Evolutionary conservation across 2,113 vertebrate genomes (phyloP).

Genomic region (Madoqua kirkii): DNA sequence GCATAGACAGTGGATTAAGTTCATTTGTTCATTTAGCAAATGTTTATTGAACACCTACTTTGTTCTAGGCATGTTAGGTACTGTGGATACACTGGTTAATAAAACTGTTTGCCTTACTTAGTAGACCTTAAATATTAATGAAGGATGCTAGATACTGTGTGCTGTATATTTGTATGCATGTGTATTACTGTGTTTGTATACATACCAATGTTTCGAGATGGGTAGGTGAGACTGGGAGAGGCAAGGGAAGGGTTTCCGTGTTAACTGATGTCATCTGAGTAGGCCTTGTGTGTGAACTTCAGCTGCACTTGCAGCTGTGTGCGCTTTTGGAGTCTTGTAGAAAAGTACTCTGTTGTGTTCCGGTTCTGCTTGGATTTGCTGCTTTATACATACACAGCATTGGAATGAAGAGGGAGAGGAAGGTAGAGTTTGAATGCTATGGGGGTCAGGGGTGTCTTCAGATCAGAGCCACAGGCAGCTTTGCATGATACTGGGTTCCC

Average conservation of each 20-base stretch:
- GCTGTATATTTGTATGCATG: neutral
- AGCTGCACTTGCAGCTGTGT: constrained; percentile 31
- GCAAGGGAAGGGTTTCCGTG: neutral
- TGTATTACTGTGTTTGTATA: neutral
- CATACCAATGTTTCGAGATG: neutral
- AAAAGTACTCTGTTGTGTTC: constrained; percentile 25
- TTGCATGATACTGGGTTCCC: neutral
- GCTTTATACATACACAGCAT: neutral
- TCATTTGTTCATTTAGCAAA: neutral
- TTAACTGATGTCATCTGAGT: neutral
- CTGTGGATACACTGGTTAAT: neutral
- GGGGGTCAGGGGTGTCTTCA: neutral
- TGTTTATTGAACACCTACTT: neutral
- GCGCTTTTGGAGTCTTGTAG: neutral
- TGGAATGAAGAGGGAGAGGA: rapidly evolving
- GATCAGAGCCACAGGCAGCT: neutral
- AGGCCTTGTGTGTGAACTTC: neutral
- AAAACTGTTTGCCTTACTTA: neutral
- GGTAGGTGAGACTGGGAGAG: no score
- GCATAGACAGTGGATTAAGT: neutral
- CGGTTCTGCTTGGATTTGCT: neutral
- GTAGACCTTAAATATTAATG: neutral
- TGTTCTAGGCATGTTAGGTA: neutral
- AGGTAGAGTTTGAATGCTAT: neutral
- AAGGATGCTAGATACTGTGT: neutral